phyloP scores from a whole-genome alignment of 2,888 invertebrate species.

The Ormyrus nitidulus region DNA sequence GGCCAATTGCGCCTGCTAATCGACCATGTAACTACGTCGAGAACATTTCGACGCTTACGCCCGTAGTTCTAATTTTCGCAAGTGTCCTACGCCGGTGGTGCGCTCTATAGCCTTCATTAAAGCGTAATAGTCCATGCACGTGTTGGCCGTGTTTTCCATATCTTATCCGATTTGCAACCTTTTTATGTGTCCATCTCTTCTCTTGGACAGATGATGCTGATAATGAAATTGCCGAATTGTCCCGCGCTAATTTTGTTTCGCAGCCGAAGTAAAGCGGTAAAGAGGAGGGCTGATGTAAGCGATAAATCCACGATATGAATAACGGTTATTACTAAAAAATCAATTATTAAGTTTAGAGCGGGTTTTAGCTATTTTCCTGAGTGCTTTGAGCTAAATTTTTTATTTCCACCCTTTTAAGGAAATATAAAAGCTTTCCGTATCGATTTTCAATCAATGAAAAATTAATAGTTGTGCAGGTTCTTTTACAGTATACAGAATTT shows the following conservation, averaged over 20 bases:
- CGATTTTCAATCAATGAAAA: conserved; percentile 17
- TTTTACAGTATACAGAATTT: conserved; percentile 2
- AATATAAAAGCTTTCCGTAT: neutral
- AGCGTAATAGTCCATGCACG: conserved; percentile 39
- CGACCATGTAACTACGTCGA: conserved; percentile 42
- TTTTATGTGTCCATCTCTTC: neutral
- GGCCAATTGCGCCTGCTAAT: conserved; percentile 47
- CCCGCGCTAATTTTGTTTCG: neutral
- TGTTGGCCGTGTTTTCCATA: conserved; percentile 20
- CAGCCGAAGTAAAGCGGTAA: neutral
- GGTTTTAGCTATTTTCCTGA: neutral
- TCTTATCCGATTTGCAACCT: conserved; percentile 6
- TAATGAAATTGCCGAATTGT: conserved; percentile 2
- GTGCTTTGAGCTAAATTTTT: conserved; percentile 17
- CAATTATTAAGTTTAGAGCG: neutral
- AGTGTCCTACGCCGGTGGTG: conserved; percentile 11
- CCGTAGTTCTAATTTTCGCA: conserved; percentile 51
- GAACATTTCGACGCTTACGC: conserved; percentile 23
- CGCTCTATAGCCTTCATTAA: conserved; percentile 39
- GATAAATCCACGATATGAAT: no score
- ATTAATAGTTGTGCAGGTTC: conserved; percentile 8
- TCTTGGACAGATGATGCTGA: neutral
- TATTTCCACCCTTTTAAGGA: neutral
- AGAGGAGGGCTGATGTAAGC: no score
- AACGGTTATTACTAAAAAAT: conserved; percentile 1